Base-by-base conservation (phyloP, 1,140 invertebrate species). In the Latrodectus geometricus region DNA sequence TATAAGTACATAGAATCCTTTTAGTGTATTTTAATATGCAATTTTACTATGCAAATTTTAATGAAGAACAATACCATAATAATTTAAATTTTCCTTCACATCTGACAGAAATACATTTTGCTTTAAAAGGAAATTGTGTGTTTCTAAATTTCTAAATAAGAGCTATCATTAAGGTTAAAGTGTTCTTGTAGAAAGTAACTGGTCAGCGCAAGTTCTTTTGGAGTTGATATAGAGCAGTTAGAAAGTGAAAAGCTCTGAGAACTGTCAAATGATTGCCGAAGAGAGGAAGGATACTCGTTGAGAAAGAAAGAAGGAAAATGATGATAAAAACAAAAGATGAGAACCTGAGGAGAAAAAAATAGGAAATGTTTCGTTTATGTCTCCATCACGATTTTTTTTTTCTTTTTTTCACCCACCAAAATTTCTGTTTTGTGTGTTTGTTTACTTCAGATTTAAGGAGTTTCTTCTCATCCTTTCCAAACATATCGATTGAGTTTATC, bases 401-500 rank as follows among this genome's bases (percentile, higher is more conserved):
- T 54, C 35, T 35, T 72, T 81, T 76, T 81, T 81, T 81, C 49
- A 70, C 79, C 52, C 69, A 23, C 49, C 69, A 81, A 81, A 81
- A 52, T 81, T 81, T 48, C 65, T 72, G 79, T 81, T 81, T 81
- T 81, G 79, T 54, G 79, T 72, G 50, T 81, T 81, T 81, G 79
- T 81, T 81, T 81, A 56, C 79, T 81, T 70, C 79, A 65, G 68
- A 81, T 81, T 81, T 81, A 81, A 79, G 70, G 68, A 54, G 79
- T 81, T 81, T 81, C 79, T 81, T 21, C 79, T 70, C 79, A 54
- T 78, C 48, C 61, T 17, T 61, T 81, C 68, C 56, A 17, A 72
- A 81, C 49, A n/a, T 72, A 81, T 81, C 79, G 79, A 81, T 81
- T 81, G 66, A 70, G 66, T 81, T 81, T 81, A 81, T 81, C 79